Evolutionary conservation across 2,797 vertebrate genomes (phyloP).

Genomic region (Linurgus olivaceus): DNA sequence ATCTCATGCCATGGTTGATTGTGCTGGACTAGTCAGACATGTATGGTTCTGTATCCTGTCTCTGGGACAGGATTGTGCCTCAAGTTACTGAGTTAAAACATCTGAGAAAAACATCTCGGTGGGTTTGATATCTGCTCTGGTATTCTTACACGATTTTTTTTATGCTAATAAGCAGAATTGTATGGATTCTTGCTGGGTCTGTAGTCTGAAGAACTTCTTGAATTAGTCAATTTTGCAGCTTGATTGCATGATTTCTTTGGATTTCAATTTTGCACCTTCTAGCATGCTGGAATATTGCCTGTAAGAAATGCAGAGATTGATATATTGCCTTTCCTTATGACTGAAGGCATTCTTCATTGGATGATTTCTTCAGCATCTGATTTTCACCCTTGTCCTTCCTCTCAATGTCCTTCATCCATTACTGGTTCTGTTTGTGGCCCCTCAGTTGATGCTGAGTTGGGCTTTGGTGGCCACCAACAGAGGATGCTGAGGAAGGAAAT

Average conservation of each 20-base stretch:
- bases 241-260: neutral
- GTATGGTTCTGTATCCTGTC: neutral
- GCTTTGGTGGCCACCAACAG: neutral
- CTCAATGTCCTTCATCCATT: neutral
- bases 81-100: too few relatives aligned
- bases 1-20: accelerated
- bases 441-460: neutral
- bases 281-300: neutral
- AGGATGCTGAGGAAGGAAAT: neutral
- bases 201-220: neutral
- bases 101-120: neutral
- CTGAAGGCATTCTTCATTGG: neutral
- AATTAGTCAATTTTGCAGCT: neutral
- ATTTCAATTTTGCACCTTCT: neutral
- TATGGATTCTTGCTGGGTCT: neutral
- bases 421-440: neutral
- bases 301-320: neutral
- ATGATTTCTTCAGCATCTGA: neutral
- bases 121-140: neutral
- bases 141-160: accelerated
- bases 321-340: neutral
- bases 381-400: neutral
- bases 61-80: neutral
- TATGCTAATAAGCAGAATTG: neutral
- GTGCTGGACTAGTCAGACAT: neutral